A percentile compares a stretch with the other conserved stretches of the same genome.
Evolutionary conservation across 2,797 vertebrate genomes (phyloP).

Genomic region (Danio choprae): DNA sequence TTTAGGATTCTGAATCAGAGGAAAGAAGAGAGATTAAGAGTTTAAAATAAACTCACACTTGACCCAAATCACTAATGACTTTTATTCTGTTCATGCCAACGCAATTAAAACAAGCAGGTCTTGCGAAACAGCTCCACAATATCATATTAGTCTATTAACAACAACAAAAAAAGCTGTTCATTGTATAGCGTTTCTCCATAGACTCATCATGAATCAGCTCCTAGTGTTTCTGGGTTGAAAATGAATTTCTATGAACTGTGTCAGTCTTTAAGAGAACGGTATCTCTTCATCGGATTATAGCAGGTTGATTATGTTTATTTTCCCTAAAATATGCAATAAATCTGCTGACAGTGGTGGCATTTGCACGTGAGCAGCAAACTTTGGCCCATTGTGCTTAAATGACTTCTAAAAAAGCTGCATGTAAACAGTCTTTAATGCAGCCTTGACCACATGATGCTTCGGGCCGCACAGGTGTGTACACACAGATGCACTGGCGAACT

Average conservation of each 20-base stretch:
- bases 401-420: neutral
- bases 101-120: neutral
- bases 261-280: neutral
- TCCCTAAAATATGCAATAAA: neutral
- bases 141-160: neutral
- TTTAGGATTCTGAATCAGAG: conserved; percentile 86
- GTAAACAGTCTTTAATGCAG: conserved; percentile 5
- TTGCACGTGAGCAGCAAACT: conserved; percentile 34
- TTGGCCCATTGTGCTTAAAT: neutral
- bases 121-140: neutral
- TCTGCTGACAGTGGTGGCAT: neutral
- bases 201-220: neutral
- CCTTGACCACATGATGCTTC: conserved; percentile 31
- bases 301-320: neutral
- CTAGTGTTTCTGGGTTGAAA: neutral
- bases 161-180: neutral
- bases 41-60: conserved; percentile 6
- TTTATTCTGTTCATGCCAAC: neutral
- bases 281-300: neutral
- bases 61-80: neutral
- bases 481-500: conserved; percentile 54
- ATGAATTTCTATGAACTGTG: neutral
- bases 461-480: conserved; percentile 22
- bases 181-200: neutral
- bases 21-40: conserved; percentile 21